Percentiles rank a stretch among this genome's conserved stretches.
phyloP scores from a whole-genome alignment of 2,113 vertebrate genomes.

The Microcebus griseorufus region DNA sequence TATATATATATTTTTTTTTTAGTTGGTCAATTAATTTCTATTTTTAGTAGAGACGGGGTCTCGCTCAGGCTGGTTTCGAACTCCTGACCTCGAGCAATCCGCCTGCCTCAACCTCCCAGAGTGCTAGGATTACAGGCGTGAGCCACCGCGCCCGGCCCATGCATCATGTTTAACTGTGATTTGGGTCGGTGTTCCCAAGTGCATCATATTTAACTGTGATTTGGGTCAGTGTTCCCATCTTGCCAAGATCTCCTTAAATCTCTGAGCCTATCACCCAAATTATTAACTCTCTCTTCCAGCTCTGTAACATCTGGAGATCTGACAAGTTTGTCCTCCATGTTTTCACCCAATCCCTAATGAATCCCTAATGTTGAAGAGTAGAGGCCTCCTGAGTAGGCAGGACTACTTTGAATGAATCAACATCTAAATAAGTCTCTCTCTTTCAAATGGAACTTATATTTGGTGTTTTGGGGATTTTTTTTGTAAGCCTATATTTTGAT shows the following conservation, averaged over 20 bases:
- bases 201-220: too few relatives aligned
- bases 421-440: not conserved
- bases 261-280: not conserved
- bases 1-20: too few relatives aligned
- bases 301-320: not conserved
- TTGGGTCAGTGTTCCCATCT: not conserved
- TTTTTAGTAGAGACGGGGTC: too few relatives aligned
- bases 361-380: not conserved
- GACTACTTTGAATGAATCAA: not conserved
- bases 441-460: not conserved
- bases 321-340: not conserved
- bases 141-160: too few relatives aligned
- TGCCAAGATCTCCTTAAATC: not conserved
- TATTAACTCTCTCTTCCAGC: not conserved
- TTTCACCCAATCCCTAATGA: not conserved
- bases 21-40: too few relatives aligned
- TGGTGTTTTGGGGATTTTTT: not conserved
- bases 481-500: conserved; percentile 14
- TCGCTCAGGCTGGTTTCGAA: too few relatives aligned
- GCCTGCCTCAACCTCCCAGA: too few relatives aligned
- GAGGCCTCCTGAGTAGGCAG: not conserved
- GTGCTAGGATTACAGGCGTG: too few relatives aligned
- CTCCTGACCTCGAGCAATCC: too few relatives aligned
- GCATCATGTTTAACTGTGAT: not conserved
- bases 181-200: too few relatives aligned